A percentile compares a stretch with the other conserved stretches of the same genome.
These are phyloP conservation scores for Holothuria leucospilota DNA, from an alignment of 53 echinoderm and acorn worm genomes.

Conservation along the genomic window DNA sequence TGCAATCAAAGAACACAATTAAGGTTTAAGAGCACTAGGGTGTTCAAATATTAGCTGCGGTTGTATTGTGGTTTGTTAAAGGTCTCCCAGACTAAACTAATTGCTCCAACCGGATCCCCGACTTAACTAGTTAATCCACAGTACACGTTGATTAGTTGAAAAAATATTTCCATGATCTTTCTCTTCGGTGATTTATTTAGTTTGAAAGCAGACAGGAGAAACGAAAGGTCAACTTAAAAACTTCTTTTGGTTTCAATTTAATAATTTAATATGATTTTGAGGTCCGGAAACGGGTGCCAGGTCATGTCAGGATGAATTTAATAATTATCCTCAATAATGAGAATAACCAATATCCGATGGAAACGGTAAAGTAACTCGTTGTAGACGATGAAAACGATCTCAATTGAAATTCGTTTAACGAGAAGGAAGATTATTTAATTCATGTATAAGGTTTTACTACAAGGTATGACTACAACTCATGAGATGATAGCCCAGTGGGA, in stretches of 20 bases:
- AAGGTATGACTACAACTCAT: too few relatives aligned
- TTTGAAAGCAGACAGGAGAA: conserved; percentile 9
- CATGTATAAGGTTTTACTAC: too few relatives aligned
- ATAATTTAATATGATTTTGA: conserved; percentile 12
- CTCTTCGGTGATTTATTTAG: conserved; percentile 20
- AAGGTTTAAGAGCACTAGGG: not conserved
- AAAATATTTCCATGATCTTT: conserved; percentile 10
- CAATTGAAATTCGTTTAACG: too few relatives aligned
- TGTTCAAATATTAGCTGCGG: conserved; percentile 19
- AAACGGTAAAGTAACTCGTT: not conserved
- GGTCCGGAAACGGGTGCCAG: conserved; percentile 21
- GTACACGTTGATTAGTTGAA: conserved; percentile 10
- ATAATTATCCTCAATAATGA: conserved; percentile 37
- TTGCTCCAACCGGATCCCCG: conserved; percentile 34
- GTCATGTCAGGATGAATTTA: conserved; percentile 29
- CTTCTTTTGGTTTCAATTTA: conserved; percentile 7
- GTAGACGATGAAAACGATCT: too few relatives aligned
- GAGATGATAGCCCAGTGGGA: too few relatives aligned
- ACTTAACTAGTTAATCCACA: conserved; percentile 22
- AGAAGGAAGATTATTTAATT: too few relatives aligned
- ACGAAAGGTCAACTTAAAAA: conserved; percentile 22
- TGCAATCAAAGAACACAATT: not conserved
- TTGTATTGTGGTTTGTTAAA: conserved; percentile 27
- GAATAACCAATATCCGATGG: conserved; percentile 11
- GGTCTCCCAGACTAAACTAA: conserved; percentile 18